Percentiles rank a stretch among this genome's conserved stretches.
phyloP scores from a whole-genome alignment of 2,797 vertebrate species.

The Macropodus opercularis region DNA sequence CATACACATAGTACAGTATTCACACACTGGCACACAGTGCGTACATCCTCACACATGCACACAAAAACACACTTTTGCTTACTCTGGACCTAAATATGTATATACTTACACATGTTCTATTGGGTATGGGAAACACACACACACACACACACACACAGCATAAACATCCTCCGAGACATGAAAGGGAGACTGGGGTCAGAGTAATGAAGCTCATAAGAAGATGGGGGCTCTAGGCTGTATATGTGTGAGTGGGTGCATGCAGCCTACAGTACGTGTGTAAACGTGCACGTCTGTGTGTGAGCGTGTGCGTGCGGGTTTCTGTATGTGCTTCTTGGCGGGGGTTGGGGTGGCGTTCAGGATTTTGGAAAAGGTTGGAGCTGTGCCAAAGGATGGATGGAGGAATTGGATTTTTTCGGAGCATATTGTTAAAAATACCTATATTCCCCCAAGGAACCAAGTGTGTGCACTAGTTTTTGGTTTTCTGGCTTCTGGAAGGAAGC shows the following conservation, averaged over 20 bases:
- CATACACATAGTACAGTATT: constrained; percentile 54
- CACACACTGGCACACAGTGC: constrained; percentile 44
- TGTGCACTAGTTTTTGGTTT: constrained; percentile 52
- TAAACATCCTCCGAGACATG: constrained; percentile 71
- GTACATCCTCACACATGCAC: constrained; percentile 21
- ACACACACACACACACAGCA: constrained; percentile 22
- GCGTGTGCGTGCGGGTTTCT: constrained; percentile 55
- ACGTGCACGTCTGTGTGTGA: constrained; percentile 25
- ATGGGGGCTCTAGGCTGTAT: constrained; percentile 62
- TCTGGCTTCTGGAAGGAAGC: constrained; percentile 54
- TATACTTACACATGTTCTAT: constrained; percentile 48
- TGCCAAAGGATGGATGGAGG: constrained; percentile 69
- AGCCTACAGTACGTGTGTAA: constrained; percentile 17
- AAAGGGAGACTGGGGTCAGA: constrained; percentile 74
- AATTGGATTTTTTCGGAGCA: constrained; percentile 56
- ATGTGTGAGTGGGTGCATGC: constrained; percentile 24
- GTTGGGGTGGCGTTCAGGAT: constrained; percentile 60
- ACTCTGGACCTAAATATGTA: constrained; percentile 56
- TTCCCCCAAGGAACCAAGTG: constrained; percentile 58
- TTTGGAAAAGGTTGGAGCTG: constrained; percentile 68
- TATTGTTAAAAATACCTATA: constrained; percentile 75
- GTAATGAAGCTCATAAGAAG: constrained; percentile 75
- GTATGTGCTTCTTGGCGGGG: constrained; percentile 52
- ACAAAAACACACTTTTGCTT: constrained; percentile 53
- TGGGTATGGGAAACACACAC: constrained; percentile 44